Evolutionary conservation across 2,113 vertebrate genomes (phyloP), one percentile per base, ranked within the genome.

Genomic region (Vicugna pacos): DNA sequence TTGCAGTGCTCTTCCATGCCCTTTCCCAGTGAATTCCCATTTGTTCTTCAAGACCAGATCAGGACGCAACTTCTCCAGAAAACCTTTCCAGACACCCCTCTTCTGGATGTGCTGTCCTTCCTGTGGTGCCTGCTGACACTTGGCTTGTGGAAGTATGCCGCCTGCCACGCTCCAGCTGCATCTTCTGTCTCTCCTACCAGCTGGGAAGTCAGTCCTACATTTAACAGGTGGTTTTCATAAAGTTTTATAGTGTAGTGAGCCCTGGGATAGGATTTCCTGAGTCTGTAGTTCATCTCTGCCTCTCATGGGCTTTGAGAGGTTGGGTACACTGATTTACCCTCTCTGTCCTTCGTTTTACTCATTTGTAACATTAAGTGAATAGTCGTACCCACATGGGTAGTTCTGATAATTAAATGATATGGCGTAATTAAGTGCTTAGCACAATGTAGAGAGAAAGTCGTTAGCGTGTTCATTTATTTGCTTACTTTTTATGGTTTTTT

Each of bases 331-430:
- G 75, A 72, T n/a, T 96, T 64, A n/a, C 3, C 30, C 14, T 56
- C 19, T 89, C 72, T 89, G 8, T 38, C 56, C 35, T 84, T 94
- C 24, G 26, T 76, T 77, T 89, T 64, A 56, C 42, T 91, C 79
- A 56, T 69, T 73, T 82, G 22, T 93, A 91, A 84, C 46, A 35
- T 92, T 52, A 85, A 92, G 80, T 92, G 56, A 88, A 69, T 60
- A 79, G 76, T 64, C 80, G 46, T 17, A 28, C 20, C 58, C 88
- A 86, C 35, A 10, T 75, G 75, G 72, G 20, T 42, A 72, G 35
- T 93, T 93, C 48, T 91, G 50, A 94, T 86, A 96, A 96, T 91
- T 79, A 96, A 91, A 69, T 86, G 54, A 82, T 69, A 89, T 24
- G 38, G 28, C 62, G 20, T 35, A 94, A 91, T 77, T 84, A 88